These are phyloP conservation scores for Xenopus tropicalis DNA, from an alignment of 2,113 vertebrate species.

Conservation along the genomic window UCB_Xtro_10.0 CM004448.2:128969501-128970000, in stretches of 20 bases:
- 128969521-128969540: constrained; percentile 37
- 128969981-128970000: no score
- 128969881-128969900: no score
- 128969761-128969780: constrained; percentile 5
- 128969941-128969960: no score
- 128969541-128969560: constrained; percentile 45
- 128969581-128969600: constrained; percentile 41
- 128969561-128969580: constrained; percentile 44
- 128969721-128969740: constrained; percentile 17
- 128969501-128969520: constrained; percentile 43
- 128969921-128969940: no score
- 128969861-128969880: no score
- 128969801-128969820: background rate
- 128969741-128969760: constrained; percentile 25
- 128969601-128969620: constrained; percentile 41
- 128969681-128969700: constrained; percentile 19
- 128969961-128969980: background rate
- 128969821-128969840: background rate
- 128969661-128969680: constrained; percentile 12
- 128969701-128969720: constrained; percentile 29
- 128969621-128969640: constrained; percentile 40
- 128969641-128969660: constrained; percentile 24
- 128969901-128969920: no score
- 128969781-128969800: no score
- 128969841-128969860: background rate